Evolutionary conservation across 2,113 vertebrate genomes (phyloP).

Genomic region (Laterallus jamaicensis): DNA sequence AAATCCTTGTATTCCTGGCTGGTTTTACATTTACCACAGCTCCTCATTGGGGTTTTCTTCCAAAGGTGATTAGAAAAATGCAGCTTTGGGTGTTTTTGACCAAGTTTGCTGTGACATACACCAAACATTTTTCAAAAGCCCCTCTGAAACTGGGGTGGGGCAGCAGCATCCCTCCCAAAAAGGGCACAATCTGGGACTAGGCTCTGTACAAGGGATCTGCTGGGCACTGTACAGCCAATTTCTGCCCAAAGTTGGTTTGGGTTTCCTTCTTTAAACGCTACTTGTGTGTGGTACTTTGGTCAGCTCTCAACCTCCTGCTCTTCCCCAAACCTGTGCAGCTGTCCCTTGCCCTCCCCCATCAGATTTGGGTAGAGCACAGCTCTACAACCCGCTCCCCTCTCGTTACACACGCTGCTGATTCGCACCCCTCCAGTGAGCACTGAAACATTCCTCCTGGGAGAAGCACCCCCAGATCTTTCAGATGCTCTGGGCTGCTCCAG

Average conservation of each 20-base stretch:
- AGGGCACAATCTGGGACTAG: too few relatives aligned
- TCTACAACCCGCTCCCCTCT: background rate
- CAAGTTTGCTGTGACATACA: background rate
- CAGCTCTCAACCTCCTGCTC: accelerated
- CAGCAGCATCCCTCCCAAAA: background rate
- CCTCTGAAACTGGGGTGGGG: background rate
- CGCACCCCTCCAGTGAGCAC: background rate
- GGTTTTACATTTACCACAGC: background rate
- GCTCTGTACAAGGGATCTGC: background rate
- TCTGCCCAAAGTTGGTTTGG: background rate
- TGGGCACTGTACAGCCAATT: background rate
- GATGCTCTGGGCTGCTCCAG: background rate
- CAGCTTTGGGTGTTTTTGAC: background rate
- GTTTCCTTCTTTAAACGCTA: background rate
- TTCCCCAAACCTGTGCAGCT: accelerated
- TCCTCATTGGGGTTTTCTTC: background rate
- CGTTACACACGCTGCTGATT: background rate
- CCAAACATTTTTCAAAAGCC: background rate
- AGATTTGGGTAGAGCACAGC: background rate
- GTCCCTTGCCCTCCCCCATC: accelerated
- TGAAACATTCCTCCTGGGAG: background rate
- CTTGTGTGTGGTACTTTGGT: background rate
- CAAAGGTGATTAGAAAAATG: background rate
- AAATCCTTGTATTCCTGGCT: conserved; percentile 6
- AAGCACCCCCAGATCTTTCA: background rate